Evolutionary conservation across 2,888 invertebrate genomes (phyloP), one percentile per base, ranked within the genome.

Genomic region (Sphinx pinastri): DNA sequence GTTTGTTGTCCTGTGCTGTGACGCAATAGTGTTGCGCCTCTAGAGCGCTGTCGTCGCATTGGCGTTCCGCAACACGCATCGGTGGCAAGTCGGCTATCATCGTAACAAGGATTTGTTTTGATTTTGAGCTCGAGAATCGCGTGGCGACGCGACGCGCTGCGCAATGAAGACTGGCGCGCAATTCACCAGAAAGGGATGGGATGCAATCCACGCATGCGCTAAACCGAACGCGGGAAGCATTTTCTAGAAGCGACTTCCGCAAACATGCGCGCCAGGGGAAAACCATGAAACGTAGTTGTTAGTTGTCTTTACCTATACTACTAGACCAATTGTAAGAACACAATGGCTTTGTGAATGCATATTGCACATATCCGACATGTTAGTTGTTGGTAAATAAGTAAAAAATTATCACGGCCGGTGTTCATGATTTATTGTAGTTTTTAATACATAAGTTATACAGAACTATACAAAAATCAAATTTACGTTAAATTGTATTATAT

Each of bases 91-190:
- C 90, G 76, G 88, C 91, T 78, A 92, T 90, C 92, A 92, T 93
- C 81, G 85, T 87, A 79, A 72, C 60, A 72, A 73, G 75, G 76
- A 80, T 76, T 80, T 83, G 81, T 85, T 83, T 76, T 80, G 80
- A 55, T 80, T 74, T 74, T 71, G 75, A 75, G 78, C 82, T 81
- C 81, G 77, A 75, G 74, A 75, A 76, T 77, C 84, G 86, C 86
- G 88, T 81, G 80, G 84, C 79, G 80, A 78, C 81, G 81, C 85
- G 84, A 75, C 81, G 81, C 85, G 85, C 75, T 87, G 90, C 90
- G 89, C 89, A 86, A 75, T 85, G 79, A 77, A 81, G 84, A 90
- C 92, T 90, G 91, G 86, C 89, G 90, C 90, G 92, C 88, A 89
- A 82, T 86, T 84, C 83, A 86, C 81, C 79, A 77, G 86, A 87